These are phyloP conservation scores for Cynocephalus volans DNA, from an alignment of 2,113 vertebrate genomes.

Conservation along the genomic window DNA sequence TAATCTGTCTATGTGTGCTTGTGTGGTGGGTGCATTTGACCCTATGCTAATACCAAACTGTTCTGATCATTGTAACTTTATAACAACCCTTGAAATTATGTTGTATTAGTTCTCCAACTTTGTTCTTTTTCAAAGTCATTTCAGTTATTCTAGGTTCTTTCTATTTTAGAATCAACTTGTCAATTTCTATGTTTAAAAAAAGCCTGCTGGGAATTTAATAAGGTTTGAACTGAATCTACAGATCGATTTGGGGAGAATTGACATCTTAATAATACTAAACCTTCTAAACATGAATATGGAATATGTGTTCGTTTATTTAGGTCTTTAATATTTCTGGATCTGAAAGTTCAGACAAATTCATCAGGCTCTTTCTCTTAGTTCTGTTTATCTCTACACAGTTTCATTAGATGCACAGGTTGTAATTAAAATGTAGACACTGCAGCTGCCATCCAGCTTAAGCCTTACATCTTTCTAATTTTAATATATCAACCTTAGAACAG, in stretches of 20 bases:
- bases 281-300: neutral
- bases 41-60: neutral
- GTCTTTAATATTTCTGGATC: neutral
- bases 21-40: neutral
- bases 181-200: neutral
- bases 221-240: neutral
- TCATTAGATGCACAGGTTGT: neutral
- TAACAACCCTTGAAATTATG: neutral
- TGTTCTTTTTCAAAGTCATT: neutral
- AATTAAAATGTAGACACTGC: neutral
- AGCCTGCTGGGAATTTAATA: neutral
- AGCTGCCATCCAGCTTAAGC: neutral
- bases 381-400: neutral
- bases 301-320: neutral
- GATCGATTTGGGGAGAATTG: neutral
- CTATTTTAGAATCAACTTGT: neutral
- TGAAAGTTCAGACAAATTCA: neutral
- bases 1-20: neutral
- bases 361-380: neutral
- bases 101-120: neutral
- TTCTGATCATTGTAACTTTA: neutral
- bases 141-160: neutral
- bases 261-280: neutral
- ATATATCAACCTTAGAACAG: neutral
- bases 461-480: neutral